phyloP scores from a whole-genome alignment of 2,888 invertebrate species.

The Drosophila anomelani region DNA sequence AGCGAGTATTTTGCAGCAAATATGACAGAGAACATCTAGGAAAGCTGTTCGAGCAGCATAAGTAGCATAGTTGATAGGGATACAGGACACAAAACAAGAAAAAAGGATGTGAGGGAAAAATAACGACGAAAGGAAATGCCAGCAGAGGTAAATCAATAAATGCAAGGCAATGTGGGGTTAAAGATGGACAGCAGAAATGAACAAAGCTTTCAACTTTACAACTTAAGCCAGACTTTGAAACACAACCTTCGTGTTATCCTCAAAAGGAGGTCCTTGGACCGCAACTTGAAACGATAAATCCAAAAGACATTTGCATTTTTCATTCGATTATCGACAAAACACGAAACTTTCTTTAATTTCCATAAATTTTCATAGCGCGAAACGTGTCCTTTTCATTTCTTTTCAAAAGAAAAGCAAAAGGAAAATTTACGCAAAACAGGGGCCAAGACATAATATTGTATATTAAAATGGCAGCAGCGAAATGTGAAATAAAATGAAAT shows the following conservation, averaged over 20 bases:
- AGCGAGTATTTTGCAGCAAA: conserved; percentile 31
- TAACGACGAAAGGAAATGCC: not conserved
- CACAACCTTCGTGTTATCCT: not conserved
- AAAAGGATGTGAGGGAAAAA: too few species aligned
- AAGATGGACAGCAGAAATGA: not conserved
- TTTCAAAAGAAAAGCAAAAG: conserved; percentile 15
- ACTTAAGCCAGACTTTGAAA: not conserved
- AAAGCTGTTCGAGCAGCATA: conserved; percentile 33
- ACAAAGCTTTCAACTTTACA: too few species aligned
- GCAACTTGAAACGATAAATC: not conserved
- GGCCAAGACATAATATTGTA: conserved; percentile 48
- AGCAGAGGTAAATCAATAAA: conserved; percentile 3
- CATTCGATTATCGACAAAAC: conserved; percentile 35
- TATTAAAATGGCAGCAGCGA: conserved; percentile 49
- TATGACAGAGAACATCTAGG: conserved; percentile 41
- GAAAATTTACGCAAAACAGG: conserved; percentile 19
- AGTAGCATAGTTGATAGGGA: conserved; percentile 23
- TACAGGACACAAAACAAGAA: not conserved
- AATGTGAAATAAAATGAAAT: conserved; percentile 65
- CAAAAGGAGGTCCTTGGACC: too few species aligned
- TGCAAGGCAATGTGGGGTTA: not conserved
- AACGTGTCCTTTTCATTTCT: conserved; percentile 26
- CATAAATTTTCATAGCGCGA: conserved; percentile 70
- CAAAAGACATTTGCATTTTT: conserved; percentile 51
- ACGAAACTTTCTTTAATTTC: conserved; percentile 60